Base-by-base conservation (phyloP, 2,888 invertebrate genomes). In the Rhaphigaster nebulosa region DNA sequence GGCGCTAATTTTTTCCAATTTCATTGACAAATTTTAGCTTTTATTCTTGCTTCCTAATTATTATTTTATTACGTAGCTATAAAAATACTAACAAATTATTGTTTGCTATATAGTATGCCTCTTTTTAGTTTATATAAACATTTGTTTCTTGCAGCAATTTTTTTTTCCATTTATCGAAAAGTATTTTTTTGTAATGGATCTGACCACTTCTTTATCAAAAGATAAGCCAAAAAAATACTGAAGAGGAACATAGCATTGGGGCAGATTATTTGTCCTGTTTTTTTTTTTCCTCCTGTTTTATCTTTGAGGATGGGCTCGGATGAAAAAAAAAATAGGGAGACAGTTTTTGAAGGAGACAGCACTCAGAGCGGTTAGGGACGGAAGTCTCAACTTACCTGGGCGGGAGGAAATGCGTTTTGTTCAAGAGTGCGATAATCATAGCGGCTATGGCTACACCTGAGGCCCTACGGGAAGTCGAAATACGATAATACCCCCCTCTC, bases 341-440 rank as follows among this genome's bases (percentile, higher is more conserved):
- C 70, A 76, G 80, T 84, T 45, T 84, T 84, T 84, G 45, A 50
- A 45, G 84, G 41, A 15, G 84, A 50, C 45, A 41, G 84, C 45
- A 84, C 84, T 84, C 5, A n/a, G 84, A n/a, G n/a, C 45, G 45
- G 84, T 84, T 84, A 84, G 84, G 84, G 84, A 84, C 84, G 84
- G 84, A 84, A 84, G 84, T 84, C 84, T 84, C 84, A 45, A 84
- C 84, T 84, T 84, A 84, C 84, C 84, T 41, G 45, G n/a, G n/a
- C 13, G n/a, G n/a, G 84, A 84, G 84, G 84, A 84, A 84, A 84
- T 84, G 84, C 84, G 84, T 84, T 84, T 45, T 84, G 84, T 84
- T 41, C 45, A 84, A n/a, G 84, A 45, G 38, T 50, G 45, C 84
- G 84, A 84, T 84, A 84, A 84, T 84, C 84, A 84, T 50, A 84